Conservation (phyloP, 2,113 vertebrate genomes). For the Chaetodon auriga region DNA sequence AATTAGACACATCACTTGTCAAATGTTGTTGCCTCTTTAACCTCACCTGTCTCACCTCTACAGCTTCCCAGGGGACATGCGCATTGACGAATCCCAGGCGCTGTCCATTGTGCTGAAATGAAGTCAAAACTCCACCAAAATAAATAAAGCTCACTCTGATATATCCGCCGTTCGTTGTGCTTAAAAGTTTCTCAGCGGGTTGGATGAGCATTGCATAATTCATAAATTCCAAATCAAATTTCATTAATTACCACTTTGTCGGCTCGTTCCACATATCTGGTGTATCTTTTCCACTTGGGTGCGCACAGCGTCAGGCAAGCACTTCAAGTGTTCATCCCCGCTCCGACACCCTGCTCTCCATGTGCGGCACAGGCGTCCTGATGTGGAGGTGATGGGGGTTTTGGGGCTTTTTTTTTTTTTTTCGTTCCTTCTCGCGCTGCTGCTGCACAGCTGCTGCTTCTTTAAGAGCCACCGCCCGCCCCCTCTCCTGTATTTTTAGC, state of each 20-base stretch:
- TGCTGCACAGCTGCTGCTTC: constrained; percentile 77
- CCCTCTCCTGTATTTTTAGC: constrained; percentile 85
- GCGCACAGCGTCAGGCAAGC: constrained; percentile 13
- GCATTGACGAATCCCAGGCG: constrained; percentile 1
- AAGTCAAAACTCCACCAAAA: neutral
- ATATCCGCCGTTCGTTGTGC: neutral
- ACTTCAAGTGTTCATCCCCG: constrained; percentile 1
- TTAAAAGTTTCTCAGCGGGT: neutral
- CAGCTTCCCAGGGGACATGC: constrained; percentile 8
- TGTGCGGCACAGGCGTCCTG: constrained; percentile 30
- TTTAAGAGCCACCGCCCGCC: constrained; percentile 87
- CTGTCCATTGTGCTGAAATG: constrained; percentile 79
- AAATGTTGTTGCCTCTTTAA: neutral
- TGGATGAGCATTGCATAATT: constrained; percentile 4
- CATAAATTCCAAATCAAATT: neutral
- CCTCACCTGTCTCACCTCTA: constrained; percentile 24
- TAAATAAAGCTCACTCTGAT: neutral
- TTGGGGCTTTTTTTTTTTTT: neutral
- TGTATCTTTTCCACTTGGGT: constrained; percentile 19
- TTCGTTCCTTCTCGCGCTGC: constrained; percentile 17
- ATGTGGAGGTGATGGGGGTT: constrained; percentile 31
- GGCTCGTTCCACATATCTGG: neutral
- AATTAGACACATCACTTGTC: neutral
- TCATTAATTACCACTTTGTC: neutral
- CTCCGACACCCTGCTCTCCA: constrained; percentile 28